Evolutionary conservation across 2,797 vertebrate genomes (phyloP), one percentile per base, ranked within the genome.

Genomic region (Halcyon leucocephala): DNA sequence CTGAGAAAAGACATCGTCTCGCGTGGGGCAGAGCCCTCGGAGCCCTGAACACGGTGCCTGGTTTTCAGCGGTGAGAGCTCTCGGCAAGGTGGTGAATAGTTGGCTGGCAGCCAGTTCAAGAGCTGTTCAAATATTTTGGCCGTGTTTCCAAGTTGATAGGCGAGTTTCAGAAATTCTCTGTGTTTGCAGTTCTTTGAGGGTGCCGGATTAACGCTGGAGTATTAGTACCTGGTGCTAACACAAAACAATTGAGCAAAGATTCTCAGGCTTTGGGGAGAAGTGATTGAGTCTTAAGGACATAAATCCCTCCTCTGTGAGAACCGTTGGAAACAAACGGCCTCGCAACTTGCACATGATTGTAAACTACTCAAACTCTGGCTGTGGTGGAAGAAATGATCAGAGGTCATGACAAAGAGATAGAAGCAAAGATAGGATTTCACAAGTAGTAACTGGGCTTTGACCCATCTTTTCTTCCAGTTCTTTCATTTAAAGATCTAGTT

Each of bases 1-100:
- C 39, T 72, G 77, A 93, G 91, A 81, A 81, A 83, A 58, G 79
- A 58, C 82, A 14, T 83, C 51, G 82, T 91, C 93, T 86, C 86
- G 69, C 60, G 57, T 76, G 86, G 89, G 86, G 70, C 84, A 95
- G 89, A 83, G 92, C 48, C 49, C 65, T 95, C 86, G 25, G 65
- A 37, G 65, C 88, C 86, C 73, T 58, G 58, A 65, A 19, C 52
- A 28, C 6, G 14, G 7, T 29, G 65, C 3, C 22, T 81, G 69
- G 70, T 19, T 94, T 95, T 91, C 52, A 44, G 58, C 76, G 69
- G 28, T 0, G 0, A 83, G 71, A 54, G 61, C 79, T 86, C 69
- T n/a, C 11, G 6, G 88, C 57, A 65, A 22, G 86, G 48, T 49
- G 54, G 46, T 69, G 55, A 93, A 66, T 86, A 88, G 62, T 67